Evolutionary conservation across 1,140 invertebrate genomes (phyloP), one percentile per base, ranked within the genome.

Genomic region (Andrena cerasifolii): DNA sequence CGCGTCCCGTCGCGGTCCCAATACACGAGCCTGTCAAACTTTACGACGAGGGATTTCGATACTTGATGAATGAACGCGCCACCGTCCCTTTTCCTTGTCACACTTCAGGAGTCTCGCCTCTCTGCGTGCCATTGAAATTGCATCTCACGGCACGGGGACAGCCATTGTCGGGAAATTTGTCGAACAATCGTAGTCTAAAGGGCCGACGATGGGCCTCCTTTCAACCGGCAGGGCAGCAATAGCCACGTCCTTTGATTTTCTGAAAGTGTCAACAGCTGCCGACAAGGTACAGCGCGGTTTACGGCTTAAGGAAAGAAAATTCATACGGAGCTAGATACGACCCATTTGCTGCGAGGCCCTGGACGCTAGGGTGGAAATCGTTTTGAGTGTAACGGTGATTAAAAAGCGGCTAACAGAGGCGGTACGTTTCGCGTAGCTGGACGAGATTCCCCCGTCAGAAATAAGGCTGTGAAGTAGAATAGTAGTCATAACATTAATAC

Each of bases 1-100:
- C n/a, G n/a, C n/a, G n/a, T n/a, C n/a, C n/a, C n/a, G n/a, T 40
- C 4, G 36, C 75, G 61, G 70, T 72, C 70, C 80, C 83, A 85
- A 87, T 86, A 80, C 83, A 84, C 80, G 80, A 81, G 58, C 79
- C 79, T 78, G 86, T 87, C 85, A 86, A 85, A 86, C 77, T 85
- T 87, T 76, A 76, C 83, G 84, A 87, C 85, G 85, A 86, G 54
- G 78, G 78, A 81, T 86, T 85, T 83, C 77, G 76, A 86, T 87
- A 67, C 80, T 83, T 87, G 83, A 87, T 87, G 78, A 86, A 87
- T 86, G 84, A 86, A 86, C 78, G 54, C 21, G 24, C 40, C n/a
- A 40, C 40, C n/a, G 43, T 68, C 78, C 68, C 58, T 78, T 70
- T 78, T 54, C 77, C 62, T 47, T 74, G 58, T 79, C 53, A 31